Evolutionary conservation across 2,888 invertebrate species (phyloP), one percentile per base, ranked within the genome.

Genomic region (Tolmerus cingulatus): DNA sequence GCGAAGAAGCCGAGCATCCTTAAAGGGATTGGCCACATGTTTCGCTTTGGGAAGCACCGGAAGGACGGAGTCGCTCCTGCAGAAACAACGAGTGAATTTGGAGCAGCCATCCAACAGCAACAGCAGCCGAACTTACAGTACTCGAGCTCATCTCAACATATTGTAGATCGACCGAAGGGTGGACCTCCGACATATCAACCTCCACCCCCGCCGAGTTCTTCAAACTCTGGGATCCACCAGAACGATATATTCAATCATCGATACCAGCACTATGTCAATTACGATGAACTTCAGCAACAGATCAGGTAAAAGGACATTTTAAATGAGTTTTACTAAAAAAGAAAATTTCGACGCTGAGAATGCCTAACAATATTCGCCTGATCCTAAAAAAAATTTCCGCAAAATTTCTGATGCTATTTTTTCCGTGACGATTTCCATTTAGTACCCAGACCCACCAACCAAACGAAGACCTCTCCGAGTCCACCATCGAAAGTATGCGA

Each of bases 281-380:
- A 96, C 90, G 96, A 97, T 91, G 97, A 97, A 93, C 95, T 97
- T 90, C 96, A 97, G 92, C 96, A 95, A 90, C 96, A 97, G 92
- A 93, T 97, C 90, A 96, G 96, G 97, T 96, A 93, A 86, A 34
- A 30, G 2, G n/a, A 0, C 27, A 19, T 34, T 76, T 40, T 16
- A 37, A 9, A 19, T 37, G 14, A 37, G 34, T 9, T 66, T n/a
- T 27, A 23, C 19, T 8, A 4, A 66, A 19, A n/a, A n/a, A n/a
- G n/a, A n/a, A n/a, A 23, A 23, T 66, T 9, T 19, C 23, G 23
- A 23, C 27, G 66, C 66, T 66, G 66, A 23, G 2, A 66, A 66
- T 66, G 27, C 9, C 27, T 23, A 66, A 2, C 27, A 78, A 23
- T 46, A 78, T 78, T 78, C 16, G 34, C 12, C 76, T 76, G 34